Conservation (phyloP, 2,888 invertebrate species). For the Parnassius apollo region DNA sequence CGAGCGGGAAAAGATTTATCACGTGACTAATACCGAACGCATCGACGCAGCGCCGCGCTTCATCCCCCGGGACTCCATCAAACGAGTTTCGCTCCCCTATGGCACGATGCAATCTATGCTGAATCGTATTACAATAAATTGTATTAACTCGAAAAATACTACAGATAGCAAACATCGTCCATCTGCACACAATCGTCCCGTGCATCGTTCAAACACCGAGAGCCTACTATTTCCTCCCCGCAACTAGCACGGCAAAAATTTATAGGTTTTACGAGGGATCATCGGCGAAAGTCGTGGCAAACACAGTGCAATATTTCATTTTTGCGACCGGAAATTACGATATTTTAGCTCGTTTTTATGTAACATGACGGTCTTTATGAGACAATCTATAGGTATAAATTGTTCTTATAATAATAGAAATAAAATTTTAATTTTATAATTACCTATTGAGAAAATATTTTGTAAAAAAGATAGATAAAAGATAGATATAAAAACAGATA, state of each 20-base stretch:
- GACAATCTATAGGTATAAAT: constrained; percentile 3
- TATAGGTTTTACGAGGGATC: constrained; percentile 78
- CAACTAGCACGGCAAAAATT: constrained; percentile 60
- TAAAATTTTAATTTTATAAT: too few relatives aligned
- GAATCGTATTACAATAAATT: constrained; percentile 82
- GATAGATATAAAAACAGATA: too few relatives aligned
- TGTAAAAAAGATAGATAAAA: too few relatives aligned
- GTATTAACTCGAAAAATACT: constrained; percentile 81
- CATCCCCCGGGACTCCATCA: constrained; percentile 76
- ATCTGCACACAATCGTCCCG: constrained; percentile 75
- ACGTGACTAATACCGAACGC: constrained; percentile 74
- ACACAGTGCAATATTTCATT: constrained; percentile 75
- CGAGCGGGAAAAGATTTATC: constrained; percentile 73
- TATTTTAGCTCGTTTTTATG: constrained; percentile 58
- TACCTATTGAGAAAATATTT: too few relatives aligned
- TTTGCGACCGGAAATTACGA: constrained; percentile 70
- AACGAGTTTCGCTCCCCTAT: constrained; percentile 79
- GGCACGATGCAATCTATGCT: constrained; percentile 80
- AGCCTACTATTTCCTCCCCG: constrained; percentile 64
- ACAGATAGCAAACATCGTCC: constrained; percentile 79
- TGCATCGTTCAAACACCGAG: constrained; percentile 50
- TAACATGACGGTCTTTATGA: constrained; percentile 27
- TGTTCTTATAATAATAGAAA: too few relatives aligned
- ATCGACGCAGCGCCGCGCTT: constrained; percentile 60
- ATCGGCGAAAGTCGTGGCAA: constrained; percentile 67